Evolutionary conservation across 2,888 invertebrate genomes (phyloP).

Genomic region (Aleiodes testaceus): DNA sequence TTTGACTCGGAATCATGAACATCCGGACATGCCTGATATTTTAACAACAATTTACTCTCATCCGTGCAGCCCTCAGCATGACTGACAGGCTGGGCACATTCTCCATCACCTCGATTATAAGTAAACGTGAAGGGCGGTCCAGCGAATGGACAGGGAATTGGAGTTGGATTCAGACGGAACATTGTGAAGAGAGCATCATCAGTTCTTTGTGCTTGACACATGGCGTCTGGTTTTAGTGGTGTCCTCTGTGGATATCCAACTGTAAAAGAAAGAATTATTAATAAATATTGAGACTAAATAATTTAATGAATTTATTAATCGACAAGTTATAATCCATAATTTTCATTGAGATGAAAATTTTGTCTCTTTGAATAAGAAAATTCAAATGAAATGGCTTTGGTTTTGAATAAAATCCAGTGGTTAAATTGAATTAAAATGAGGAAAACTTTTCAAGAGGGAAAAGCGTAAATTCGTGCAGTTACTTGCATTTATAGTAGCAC

Average conservation of each 20-base stretch:
- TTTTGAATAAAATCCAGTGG: conserved; percentile 34
- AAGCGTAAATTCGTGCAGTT: conserved; percentile 38
- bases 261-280: conserved; percentile 50
- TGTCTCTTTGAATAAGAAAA: conserved; percentile 25
- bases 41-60: conserved; percentile 84
- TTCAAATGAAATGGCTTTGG: conserved; percentile 7
- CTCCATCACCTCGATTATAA: conserved; percentile 83
- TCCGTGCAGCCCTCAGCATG: conserved; percentile 90
- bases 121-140: conserved; percentile 88
- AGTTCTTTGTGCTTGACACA: conserved; percentile 81
- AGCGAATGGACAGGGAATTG: conserved; percentile 86
- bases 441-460: conserved; percentile 28
- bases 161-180: conserved; percentile 80
- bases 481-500: conserved; percentile 40
- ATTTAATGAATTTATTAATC: no score
- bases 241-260: conserved; percentile 77
- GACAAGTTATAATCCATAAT: neutral
- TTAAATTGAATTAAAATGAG: conserved; percentile 44
- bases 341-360: neutral
- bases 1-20: conserved; percentile 85
- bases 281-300: no score
- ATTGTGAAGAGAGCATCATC: conserved; percentile 85
- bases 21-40: conserved; percentile 90
- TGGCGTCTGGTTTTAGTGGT: conserved; percentile 76
- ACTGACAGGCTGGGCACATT: conserved; percentile 84